phyloP scores from a whole-genome alignment of 2,888 invertebrate genomes.

The Aradus depressus region DNA sequence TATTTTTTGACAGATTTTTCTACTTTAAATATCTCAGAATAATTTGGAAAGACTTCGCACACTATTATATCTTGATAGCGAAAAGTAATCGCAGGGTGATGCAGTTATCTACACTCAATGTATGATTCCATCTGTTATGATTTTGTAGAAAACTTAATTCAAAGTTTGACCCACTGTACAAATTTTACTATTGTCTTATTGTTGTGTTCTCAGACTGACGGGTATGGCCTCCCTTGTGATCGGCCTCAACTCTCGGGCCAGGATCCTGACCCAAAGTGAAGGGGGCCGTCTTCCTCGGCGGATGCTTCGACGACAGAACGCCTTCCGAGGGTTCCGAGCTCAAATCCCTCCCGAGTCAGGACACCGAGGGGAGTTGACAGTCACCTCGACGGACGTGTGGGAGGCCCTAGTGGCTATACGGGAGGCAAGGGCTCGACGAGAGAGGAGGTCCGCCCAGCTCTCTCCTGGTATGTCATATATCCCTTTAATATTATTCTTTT shows the following conservation, averaged over 20 bases:
- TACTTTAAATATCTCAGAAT: too few species aligned
- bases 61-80: too few species aligned
- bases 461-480: conserved; percentile 12
- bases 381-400: conserved; percentile 49
- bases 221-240: conserved; percentile 24
- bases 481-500: background rate
- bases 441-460: conserved; percentile 13
- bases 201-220: background rate
- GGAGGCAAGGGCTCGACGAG: conserved; percentile 41
- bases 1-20: too few species aligned
- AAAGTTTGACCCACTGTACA: too few species aligned
- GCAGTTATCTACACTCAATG: too few species aligned
- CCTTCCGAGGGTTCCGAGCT: conserved; percentile 25
- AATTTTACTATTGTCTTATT: background rate
- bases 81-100: too few species aligned
- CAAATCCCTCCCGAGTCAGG: conserved; percentile 16
- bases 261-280: conserved; percentile 7
- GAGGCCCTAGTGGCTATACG: conserved; percentile 54
- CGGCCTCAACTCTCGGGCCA: conserved; percentile 25
- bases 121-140: too few species aligned
- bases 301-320: conserved; percentile 24
- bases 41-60: too few species aligned
- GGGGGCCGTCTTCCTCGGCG: conserved; percentile 22
- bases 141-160: too few species aligned
- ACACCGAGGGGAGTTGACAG: conserved; percentile 35